Evolutionary conservation across 1,140 invertebrate genomes (phyloP), one percentile per base, ranked within the genome.

Genomic region (Drosophila athabasca): DNA sequence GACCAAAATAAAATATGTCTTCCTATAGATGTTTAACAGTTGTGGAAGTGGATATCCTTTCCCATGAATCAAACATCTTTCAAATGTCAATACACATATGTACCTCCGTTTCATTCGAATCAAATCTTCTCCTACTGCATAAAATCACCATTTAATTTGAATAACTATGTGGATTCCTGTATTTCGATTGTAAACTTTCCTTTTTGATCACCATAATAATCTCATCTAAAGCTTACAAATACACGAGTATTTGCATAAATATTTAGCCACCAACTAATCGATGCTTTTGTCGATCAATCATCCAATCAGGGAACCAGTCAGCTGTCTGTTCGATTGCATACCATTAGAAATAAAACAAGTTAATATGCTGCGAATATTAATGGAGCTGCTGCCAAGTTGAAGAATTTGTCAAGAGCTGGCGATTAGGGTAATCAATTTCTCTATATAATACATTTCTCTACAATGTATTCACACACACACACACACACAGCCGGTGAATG

Each of bases 291-390:
- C 31, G 64, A 69, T 68, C 43, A 68, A 69, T 69, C 64, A 69
- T 19, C 43, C n/a, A 17, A 24, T 68, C 24, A 48, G 24, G 17
- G 46, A 41, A 39, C 60, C 46, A 22, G 22, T 26, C 46, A 31
- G 17, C 35, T 51, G 60, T 44, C 60, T 31, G 60, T 24, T 2
- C n/a, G 5, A 31, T n/a, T 13, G 13, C 61, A 58, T 70, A 41
- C 9, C 22, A 24, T 48, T 67, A 35, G 49, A 50, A 58, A 69
- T 50, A 52, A 50, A 58, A 19, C 17, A 19, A 19, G 17, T 69
- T 69, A 69, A 45, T 64, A 50, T 58, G 67, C 35, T 43, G 44
- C 24, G 35, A 26, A 29, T 54, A 69, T 69, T 58, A 68, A 69
- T 69, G 57, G 35, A 69, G 43, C 52, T 39, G 35, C 35, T 11